Evolutionary conservation across 1,140 invertebrate species (phyloP), one percentile per base, ranked within the genome.

Genomic region (Eueides isabella): DNA sequence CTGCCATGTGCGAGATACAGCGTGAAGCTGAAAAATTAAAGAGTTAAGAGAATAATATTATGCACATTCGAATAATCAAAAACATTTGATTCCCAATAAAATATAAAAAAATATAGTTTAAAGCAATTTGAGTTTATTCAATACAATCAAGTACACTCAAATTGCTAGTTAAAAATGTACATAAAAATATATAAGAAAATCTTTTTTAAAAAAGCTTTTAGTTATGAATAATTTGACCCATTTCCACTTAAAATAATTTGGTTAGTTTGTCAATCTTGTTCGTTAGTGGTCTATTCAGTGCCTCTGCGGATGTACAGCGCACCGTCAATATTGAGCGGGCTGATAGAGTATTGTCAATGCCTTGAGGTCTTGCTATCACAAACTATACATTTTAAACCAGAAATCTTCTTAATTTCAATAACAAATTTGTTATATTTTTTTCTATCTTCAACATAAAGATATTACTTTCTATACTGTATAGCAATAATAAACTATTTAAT

Each of bases 211-310:
- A n/a, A 3, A 19, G 0, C 16, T 14, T 55, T 23, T 55, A 55
- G 19, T 55, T 55, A 55, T 55, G 1, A 26, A 55, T 23, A 55
- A 55, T 55, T 7, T 0, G 23, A 55, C 7, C 44, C 9, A 26
- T 3, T 55, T 55, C 44, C 44, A 55, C 19, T 19, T 55, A 23
- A 55, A 55, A 3, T 55, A 55, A 55, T 55, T 55, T 3, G 23
- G 23, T 55, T 55, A 55, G 48, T 55, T 55, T 55, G 48, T 55
- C 48, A 12, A 55, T 55, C 38, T 26, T 7, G 65, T 67, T 67
- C 65, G 65, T 67, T 67, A 67, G 65, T 44, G 65, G 11, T 67
- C 65, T 38, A 38, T 67, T 67, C 38, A 67, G 26, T 41, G 65
- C 14, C n/a, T 19, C 38, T 19, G 38, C 41, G 35, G 38, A 28